phyloP scores from a whole-genome alignment of 2,888 invertebrate genomes.

The Hecatera dysodea region DNA sequence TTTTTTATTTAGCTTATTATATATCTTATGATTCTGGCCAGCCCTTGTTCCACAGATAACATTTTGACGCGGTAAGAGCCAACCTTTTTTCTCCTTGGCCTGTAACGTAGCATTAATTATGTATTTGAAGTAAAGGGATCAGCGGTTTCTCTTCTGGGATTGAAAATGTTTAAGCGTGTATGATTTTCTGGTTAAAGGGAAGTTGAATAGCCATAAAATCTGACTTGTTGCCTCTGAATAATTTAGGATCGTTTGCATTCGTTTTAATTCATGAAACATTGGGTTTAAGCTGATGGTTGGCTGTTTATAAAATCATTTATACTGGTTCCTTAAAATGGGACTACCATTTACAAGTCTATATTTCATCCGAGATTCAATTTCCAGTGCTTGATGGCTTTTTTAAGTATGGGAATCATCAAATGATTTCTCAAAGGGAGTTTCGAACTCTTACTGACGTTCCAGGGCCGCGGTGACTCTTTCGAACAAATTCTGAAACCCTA shows the following conservation, averaged over 20 bases:
- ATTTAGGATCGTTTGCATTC: not conserved
- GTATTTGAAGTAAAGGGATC: slow-evolving; percentile 43
- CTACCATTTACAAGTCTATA: too few relatives aligned
- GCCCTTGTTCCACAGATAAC: slow-evolving; percentile 1
- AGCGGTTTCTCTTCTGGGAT: slow-evolving; percentile 24
- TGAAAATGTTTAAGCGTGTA: slow-evolving; percentile 26
- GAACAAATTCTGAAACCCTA: too few relatives aligned
- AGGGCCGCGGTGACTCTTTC: too few relatives aligned
- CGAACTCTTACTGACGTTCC: too few relatives aligned
- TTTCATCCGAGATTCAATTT: too few relatives aligned
- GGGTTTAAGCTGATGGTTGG: not conserved
- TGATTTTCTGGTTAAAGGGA: slow-evolving; percentile 29
- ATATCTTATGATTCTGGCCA: not conserved
- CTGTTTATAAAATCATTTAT: not conserved
- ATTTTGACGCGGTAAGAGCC: slow-evolving; percentile 18
- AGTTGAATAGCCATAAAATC: slow-evolving; percentile 7
- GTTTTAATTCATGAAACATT: not conserved
- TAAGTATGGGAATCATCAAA: too few relatives aligned
- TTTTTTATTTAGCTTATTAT: not conserved
- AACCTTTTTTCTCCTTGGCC: slow-evolving; percentile 49
- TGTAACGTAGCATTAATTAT: slow-evolving; percentile 48
- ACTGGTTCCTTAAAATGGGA: too few relatives aligned
- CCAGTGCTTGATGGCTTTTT: too few relatives aligned
- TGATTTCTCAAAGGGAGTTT: too few relatives aligned
- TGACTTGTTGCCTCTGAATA: slow-evolving; percentile 13